Base-by-base conservation (phyloP, 2,797 vertebrate species). In the Cottoperca gobio region DNA sequence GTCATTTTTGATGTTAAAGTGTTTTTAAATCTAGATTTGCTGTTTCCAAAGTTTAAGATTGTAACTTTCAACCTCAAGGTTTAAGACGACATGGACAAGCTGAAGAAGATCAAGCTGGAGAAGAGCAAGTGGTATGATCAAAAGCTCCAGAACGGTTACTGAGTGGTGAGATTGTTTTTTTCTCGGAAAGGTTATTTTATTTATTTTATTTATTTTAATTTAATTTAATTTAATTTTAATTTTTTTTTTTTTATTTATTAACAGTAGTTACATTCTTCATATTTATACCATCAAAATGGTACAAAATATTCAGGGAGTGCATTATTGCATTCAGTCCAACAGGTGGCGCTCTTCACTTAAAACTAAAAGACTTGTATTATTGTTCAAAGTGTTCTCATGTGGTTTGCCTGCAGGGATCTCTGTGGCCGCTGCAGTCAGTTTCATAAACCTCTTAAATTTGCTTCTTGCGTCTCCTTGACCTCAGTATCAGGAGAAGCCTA, bases 321-420 rank as follows among this genome's bases (percentile, higher is more conserved):
- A 46, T 16, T 16, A 13, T 17, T 13, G 2, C n/a, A 2, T 1
- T 0, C 0, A 6, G 9, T 50, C 69, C 87, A 81, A 0, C 60
- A 84, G 87, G 66, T 53, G 79, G 81, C 17, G 43, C 62, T 53
- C 2, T 35, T 49, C 9, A 35, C 57, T 8, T 23, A 24, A 1
- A 5, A n/a, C n/a, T n/a, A n/a, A n/a, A n/a, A n/a, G n/a, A n/a
- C n/a, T n/a, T n/a, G n/a, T n/a, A 13, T 28, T 6, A 17, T 1
- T 8, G 24, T 6, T 23, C n/a, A 13, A 7, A 5, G 53, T 33
- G 52, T 5, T 16, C 7, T 8, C 17, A 17, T 19, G 16, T 43
- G 16, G 28, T 10, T 24, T 54, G 17, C 28, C 19, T n/a, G 23
- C 5, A 2, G 14, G 14, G 6, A 54, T 8, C 31, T 46, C 5